Base-by-base conservation (phyloP, 2,797 vertebrate genomes). In the Naso thynnoides region DNA sequence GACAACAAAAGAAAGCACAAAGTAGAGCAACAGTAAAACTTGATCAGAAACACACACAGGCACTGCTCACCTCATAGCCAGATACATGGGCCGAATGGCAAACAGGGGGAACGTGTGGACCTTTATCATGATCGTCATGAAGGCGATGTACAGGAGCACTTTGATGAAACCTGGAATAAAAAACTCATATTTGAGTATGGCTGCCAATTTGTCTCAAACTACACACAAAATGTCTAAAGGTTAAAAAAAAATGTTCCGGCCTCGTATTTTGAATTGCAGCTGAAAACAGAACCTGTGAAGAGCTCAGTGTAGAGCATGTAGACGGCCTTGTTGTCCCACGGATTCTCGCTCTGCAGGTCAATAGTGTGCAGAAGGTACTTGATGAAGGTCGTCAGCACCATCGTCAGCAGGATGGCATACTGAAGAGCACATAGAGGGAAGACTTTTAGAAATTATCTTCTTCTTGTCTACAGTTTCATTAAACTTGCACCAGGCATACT, bases 51-150 rank as follows among this genome's bases (percentile, higher is more conserved):
- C 4, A 31, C 31, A 31, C 4, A 31, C 31, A 31, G 31, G 8
- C 31, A 31, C 21, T 11, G 23, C 96, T 94, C 80, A 98, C 98
- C 98, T 97, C 97, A 99, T 98, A n/a, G 97, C 96, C 80, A 99
- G 92, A 90, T 99, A 99, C 98, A 99, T 99, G 75, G 97, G 97
- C 24, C 98, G 96, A 70, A 99, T 99, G 84, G 98, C 98, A 5
- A 99, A 99, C 70, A 99, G 95, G 0, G 98, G 98, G 93, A 99
- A 99, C 19, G 98, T 99, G 93, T 99, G 98, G 23, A 99, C 97
- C 83, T 99, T 99, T 83, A 99, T 99, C 97, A 99, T 99, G 87
- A 99, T 99, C 61, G 97, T 98, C 98, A 99, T 99, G 91, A 99
- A 99, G n/a, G 97, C 96, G 89, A 99, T 96, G 87, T 99, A 99